A percentile compares a stretch with the other conserved stretches of the same genome.
Evolutionary conservation across 2,797 vertebrate species (phyloP).

Genomic region (Chelidonichthys spinosus): DNA sequence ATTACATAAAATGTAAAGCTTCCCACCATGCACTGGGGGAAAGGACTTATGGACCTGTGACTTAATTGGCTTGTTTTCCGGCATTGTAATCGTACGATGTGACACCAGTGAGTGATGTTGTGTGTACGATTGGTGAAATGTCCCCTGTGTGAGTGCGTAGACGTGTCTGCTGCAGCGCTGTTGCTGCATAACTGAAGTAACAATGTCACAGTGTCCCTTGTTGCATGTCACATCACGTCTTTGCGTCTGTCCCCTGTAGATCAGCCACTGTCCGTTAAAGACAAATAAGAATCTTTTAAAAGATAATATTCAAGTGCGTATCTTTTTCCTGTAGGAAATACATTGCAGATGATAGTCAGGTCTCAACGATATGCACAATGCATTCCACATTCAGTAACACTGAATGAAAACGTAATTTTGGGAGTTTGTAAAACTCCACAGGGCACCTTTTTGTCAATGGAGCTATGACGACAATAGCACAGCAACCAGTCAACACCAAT

Average conservation of each 20-base stretch:
- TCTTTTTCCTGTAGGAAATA: background rate
- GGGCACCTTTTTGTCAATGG: background rate
- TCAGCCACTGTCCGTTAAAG: background rate
- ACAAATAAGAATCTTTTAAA: background rate
- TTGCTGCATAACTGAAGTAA: background rate
- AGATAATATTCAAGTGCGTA: background rate
- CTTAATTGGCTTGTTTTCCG: background rate
- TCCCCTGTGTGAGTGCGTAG: background rate
- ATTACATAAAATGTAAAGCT: background rate
- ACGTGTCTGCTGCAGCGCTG: background rate
- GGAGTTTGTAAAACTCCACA: background rate
- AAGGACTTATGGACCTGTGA: background rate
- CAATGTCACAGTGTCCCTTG: background rate
- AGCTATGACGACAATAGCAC: background rate
- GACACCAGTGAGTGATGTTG: background rate
- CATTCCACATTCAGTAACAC: background rate
- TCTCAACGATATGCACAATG: background rate
- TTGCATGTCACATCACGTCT: background rate
- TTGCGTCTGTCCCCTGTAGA: background rate
- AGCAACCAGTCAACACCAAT: background rate
- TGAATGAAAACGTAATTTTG: background rate
- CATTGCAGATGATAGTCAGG: background rate
- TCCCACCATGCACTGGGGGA: background rate
- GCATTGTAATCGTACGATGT: background rate
- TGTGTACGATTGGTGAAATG: background rate